Evolutionary conservation across 1,140 invertebrate species (phyloP), one percentile per base, ranked within the genome.

Genomic region (Bursaphelenchus mucronatus): DNA sequence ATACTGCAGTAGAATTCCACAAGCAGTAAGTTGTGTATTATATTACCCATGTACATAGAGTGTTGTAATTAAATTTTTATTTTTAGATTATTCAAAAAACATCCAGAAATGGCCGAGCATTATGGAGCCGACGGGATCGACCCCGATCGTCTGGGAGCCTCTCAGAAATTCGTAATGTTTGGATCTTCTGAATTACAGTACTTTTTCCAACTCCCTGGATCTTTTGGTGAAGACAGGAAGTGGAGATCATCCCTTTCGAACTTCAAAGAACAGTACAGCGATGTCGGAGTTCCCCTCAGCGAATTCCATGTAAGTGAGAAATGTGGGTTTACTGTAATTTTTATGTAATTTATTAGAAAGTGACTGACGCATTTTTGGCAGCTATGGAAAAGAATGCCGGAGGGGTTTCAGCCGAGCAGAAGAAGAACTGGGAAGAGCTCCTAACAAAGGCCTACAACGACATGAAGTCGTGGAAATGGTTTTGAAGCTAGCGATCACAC

Each of bases 191-290:
- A 68, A 43, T 52, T 67, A 11, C 64, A 75, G 49, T 66, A 61
- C 49, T 76, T 76, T 62, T 69, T 78, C 21, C 54, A 66, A 53
- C 44, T 76, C 9, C 73, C 76, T 10, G 51, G 15, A 6, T 52
- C 74, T 17, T 44, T 67, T n/a, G 53, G 59, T 43, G 59, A 76
- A 51, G 75, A 73, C n/a, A 53, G 75, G 8, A 43, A 67, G 54
- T 76, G 75, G 75, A 68, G 75, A n/a, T 66, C 55, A 19, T 66
- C 73, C 7, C 54, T 76, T 8, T 54, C 62, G 13, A 66, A 68
- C 43, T 79, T 79, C 67, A 76, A 76, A 51, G 75, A 76, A 54
- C 69, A 76, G 50, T 76, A 76, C 41, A 66, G 66, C 40, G 75
- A 76, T 56, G 51, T 46, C 47, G 73, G 67, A 50, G 51, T 71